A percentile compares a stretch with the other conserved stretches of the same genome.
Conservation (phyloP, 1,140 invertebrate species). For the Scaptodrosophila lebanonensis region DNA sequence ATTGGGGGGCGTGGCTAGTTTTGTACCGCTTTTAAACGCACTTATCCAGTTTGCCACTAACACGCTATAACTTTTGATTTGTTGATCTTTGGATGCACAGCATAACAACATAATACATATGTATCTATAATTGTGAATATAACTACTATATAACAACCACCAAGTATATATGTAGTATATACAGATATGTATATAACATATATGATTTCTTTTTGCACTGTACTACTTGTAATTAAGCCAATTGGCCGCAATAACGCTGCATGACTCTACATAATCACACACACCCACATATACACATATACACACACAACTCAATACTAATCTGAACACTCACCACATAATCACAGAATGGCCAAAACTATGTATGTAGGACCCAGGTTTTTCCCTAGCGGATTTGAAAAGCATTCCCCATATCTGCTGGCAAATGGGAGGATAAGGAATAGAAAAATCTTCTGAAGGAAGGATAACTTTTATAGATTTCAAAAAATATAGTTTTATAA, state of each 20-base stretch:
- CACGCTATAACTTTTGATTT: conserved; percentile 34
- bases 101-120: conserved; percentile 44
- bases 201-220: conserved; percentile 54
- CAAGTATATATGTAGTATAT: conserved; percentile 21
- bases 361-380: too few relatives aligned
- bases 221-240: conserved; percentile 23
- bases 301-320: too few relatives aligned
- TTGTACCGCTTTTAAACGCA: conserved; percentile 53
- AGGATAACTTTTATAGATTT: too few relatives aligned
- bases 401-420: too few relatives aligned
- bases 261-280: conserved; percentile 46
- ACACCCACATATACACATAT: conserved; percentile 19
- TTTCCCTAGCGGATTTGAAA: too few relatives aligned
- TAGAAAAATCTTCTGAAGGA: too few relatives aligned
- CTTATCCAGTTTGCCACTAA: conserved; percentile 45
- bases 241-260: conserved; percentile 57
- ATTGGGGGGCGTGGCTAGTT: conserved; percentile 17
- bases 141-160: conserved; percentile 7
- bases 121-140: conserved; percentile 50
- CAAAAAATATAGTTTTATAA: too few relatives aligned
- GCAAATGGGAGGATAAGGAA: too few relatives aligned
- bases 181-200: conserved; percentile 24
- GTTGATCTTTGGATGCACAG: conserved; percentile 44
- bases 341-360: too few relatives aligned
- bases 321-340: too few relatives aligned